Conservation (phyloP, 1,140 invertebrate genomes). For the Periplaneta americana region DNA sequence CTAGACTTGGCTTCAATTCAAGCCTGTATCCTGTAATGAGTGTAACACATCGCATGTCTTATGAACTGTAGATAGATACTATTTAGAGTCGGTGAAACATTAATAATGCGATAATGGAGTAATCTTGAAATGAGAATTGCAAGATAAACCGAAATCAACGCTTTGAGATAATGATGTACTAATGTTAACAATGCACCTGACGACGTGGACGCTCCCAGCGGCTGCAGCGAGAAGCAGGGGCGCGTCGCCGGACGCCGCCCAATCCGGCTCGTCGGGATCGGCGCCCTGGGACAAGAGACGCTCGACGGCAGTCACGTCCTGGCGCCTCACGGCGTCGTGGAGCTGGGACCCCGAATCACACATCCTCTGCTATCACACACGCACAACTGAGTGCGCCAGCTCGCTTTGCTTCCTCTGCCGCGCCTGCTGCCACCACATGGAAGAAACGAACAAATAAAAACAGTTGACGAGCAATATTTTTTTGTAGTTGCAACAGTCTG, state of each 20-base stretch:
- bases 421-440: background rate
- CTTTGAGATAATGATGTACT: no score
- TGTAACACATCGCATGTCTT: no score
- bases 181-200: constrained; percentile 33
- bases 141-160: no score
- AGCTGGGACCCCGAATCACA: background rate
- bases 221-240: constrained; percentile 37
- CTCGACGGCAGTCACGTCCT: constrained; percentile 29
- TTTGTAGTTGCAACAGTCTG: background rate
- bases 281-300: constrained; percentile 29
- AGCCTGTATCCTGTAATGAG: no score
- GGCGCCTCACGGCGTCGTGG: constrained; percentile 33
- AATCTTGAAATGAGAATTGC: no score
- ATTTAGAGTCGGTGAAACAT: no score
- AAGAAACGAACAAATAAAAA: background rate
- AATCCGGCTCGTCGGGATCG: constrained; percentile 39
- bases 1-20: no score
- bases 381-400: background rate
- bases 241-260: constrained; percentile 39
- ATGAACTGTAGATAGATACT: no score
- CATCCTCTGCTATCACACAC: background rate
- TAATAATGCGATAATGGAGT: no score
- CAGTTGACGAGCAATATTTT: background rate
- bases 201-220: constrained; percentile 33
- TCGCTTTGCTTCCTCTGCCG: background rate